Evolutionary conservation across 2,797 vertebrate genomes (phyloP).

Genomic region (Scolopax bukidnonensis): DNA sequence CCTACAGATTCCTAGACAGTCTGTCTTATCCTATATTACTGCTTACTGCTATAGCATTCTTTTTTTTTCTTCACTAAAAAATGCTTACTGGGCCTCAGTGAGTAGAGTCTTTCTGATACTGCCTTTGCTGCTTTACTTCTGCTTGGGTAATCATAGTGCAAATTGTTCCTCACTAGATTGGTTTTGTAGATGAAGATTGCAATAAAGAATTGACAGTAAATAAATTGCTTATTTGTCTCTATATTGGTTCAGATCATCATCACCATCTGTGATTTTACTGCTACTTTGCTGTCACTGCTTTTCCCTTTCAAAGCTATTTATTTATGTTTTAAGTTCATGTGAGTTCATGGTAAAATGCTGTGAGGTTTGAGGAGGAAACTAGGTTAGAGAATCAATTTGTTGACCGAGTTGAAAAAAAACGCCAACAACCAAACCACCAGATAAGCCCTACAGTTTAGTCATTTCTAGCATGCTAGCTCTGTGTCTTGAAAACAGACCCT

Average conservation of each 20-base stretch:
- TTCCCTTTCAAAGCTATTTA: background rate
- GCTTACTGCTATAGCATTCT: background rate
- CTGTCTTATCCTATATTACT: background rate
- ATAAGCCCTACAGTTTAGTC: background rate
- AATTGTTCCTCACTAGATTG: background rate
- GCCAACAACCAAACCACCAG: background rate
- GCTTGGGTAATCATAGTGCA: background rate
- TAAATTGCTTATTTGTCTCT: background rate
- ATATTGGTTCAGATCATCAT: background rate
- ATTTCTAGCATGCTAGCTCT: background rate
- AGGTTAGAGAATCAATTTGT: slow-evolving; percentile 69
- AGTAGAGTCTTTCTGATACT: background rate
- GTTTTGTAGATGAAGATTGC: background rate
- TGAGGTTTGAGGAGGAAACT: slow-evolving; percentile 59
- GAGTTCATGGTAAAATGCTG: slow-evolving; percentile 59
- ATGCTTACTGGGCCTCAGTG: background rate
- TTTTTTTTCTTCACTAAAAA: background rate
- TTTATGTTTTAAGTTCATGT: slow-evolving; percentile 47
- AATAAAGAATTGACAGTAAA: background rate
- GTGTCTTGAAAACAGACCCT: background rate
- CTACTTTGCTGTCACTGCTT: background rate
- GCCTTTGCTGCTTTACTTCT: background rate
- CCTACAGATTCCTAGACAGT: background rate
- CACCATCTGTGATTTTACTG: background rate
- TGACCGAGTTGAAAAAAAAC: background rate